A percentile compares a stretch with the other conserved stretches of the same genome.
Conservation (phyloP, 1,140 invertebrate genomes). For the Archegozetes longisetosus region DNA sequence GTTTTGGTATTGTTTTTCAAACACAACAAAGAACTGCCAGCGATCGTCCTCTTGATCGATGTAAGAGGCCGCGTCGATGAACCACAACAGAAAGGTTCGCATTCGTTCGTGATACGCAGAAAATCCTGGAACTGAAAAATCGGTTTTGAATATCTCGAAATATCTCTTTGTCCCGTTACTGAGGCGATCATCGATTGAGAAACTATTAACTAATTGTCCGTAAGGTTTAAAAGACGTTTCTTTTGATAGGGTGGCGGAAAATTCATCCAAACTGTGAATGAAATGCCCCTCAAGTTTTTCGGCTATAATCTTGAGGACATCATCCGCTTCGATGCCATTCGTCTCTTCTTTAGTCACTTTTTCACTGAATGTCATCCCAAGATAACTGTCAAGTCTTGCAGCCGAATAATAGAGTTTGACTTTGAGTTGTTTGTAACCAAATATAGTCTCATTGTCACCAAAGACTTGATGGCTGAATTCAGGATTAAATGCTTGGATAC, state of each 20-base stretch:
- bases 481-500: slow-evolving; percentile 49
- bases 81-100: slow-evolving; percentile 86
- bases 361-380: slow-evolving; percentile 44
- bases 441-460: slow-evolving; percentile 78
- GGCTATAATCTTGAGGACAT: slow-evolving; percentile 51
- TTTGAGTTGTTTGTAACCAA: slow-evolving; percentile 70
- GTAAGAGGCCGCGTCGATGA: slow-evolving; percentile 73
- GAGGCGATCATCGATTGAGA: slow-evolving; percentile 18
- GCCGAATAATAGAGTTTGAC: slow-evolving; percentile 68
- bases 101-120: slow-evolving; percentile 59
- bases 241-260: slow-evolving; percentile 42
- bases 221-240: slow-evolving; percentile 52
- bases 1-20: slow-evolving; percentile 12
- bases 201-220: slow-evolving; percentile 47
- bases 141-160: slow-evolving; percentile 65
- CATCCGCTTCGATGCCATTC: slow-evolving; percentile 45
- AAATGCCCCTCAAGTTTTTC: slow-evolving; percentile 39
- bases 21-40: slow-evolving; percentile 41
- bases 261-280: slow-evolving; percentile 48
- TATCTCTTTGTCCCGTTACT: slow-evolving; percentile 26
- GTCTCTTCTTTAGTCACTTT: slow-evolving; percentile 38
- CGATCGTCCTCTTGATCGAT: slow-evolving; percentile 80
- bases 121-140: slow-evolving; percentile 51
- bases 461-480: slow-evolving; percentile 89
- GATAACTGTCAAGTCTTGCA: slow-evolving; percentile 53